Percentiles rank a stretch among this genome's conserved stretches.
phyloP scores from a whole-genome alignment of 2,113 vertebrate genomes.

The Cacatua alba region DNA sequence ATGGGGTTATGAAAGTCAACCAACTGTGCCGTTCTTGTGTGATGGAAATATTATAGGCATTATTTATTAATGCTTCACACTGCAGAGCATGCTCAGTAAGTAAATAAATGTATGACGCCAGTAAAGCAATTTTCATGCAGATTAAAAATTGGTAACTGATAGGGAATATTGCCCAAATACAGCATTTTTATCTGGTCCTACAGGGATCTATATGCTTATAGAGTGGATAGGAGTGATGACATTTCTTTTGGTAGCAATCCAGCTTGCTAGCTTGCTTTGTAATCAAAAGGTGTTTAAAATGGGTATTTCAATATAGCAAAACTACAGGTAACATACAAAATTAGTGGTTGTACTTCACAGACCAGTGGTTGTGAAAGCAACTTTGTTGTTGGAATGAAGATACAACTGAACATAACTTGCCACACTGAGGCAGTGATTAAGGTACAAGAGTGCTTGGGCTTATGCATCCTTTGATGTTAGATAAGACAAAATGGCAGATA shows the following conservation, averaged over 20 bases:
- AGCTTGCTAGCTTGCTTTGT: background rate
- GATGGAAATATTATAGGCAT: background rate
- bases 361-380: background rate
- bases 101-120: background rate
- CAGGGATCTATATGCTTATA: background rate
- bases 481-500: background rate
- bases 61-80: background rate
- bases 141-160: background rate
- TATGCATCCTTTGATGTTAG: background rate
- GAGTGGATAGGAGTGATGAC: background rate
- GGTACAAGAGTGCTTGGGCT: background rate
- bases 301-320: background rate
- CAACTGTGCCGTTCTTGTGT: background rate
- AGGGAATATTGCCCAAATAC: background rate
- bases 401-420: background rate
- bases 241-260: background rate
- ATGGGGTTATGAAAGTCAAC: background rate
- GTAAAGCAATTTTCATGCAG: background rate
- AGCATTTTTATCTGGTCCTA: background rate
- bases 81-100: background rate
- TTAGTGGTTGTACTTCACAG: background rate
- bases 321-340: background rate
- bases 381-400: background rate
- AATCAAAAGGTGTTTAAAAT: background rate
- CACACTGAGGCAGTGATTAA: background rate